Evolutionary conservation across 2,888 invertebrate genomes (phyloP), one percentile per base, ranked within the genome.

Genomic region (Agriopis marginaria): DNA sequence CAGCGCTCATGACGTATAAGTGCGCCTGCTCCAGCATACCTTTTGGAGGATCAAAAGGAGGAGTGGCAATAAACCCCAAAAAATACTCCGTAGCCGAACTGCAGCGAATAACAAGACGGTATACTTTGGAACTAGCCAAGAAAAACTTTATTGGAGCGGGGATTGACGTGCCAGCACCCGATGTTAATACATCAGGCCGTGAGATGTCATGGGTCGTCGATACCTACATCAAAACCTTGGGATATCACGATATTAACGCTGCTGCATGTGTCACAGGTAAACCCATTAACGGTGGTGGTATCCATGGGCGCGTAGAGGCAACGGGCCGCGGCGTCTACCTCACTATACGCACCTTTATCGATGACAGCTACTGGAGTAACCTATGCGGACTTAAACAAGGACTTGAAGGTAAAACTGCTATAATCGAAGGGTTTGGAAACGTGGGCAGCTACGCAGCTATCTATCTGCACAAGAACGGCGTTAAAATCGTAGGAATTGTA

Each of bases 221-320:
- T 82, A 97, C 97, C 7, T 98, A 97, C 82, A 94, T 96, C 69
- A 97, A 97, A 87, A 97, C 97, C 7, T 90, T 97, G 77, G 92
- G 92, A 0, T 95, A 96, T 83, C 89, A 94, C 74, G 97, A 98
- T 85, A 93, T 98, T 75, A 97, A 98, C 89, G 96, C 97, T 14
- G 95, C 96, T 77, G 98, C 97, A 17, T 97, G 97, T 84, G 97
- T 98, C 65, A 98, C 98, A 40, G 98, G 98, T 66, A 98, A 98
- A 88, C 98, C 98, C 45, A 97, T 98, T 82, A 97, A 97, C 83
- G 96, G 97, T 83, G 98, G 98, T 72, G 98, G 98, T 75, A 97
- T 98, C 82, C 97, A 97, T 86, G 98, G 98, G 42, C 95, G 98
- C 74, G 96, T 96, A 42, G 97, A 97, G 69, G 98, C 98, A 11